Conservation (phyloP, 1,140 invertebrate genomes). For the Nylanderia fulva region DNA sequence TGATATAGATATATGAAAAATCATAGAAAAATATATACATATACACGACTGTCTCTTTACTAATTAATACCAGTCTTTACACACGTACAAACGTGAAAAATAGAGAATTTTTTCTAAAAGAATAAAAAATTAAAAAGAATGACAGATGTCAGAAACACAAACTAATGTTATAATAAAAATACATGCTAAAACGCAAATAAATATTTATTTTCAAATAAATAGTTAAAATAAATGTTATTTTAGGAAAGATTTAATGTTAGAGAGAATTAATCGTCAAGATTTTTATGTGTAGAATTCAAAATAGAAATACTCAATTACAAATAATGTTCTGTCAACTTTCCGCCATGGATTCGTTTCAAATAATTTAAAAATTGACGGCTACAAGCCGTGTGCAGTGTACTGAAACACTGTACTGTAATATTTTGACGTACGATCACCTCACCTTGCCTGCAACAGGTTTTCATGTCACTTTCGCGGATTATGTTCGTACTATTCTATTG, state of each 20-base stretch:
- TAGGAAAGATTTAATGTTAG: background rate
- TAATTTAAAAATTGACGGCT: background rate
- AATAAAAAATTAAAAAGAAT: background rate
- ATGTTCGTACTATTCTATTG: slow-evolving; percentile 51
- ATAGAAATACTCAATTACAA: background rate
- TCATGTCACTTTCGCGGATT: slow-evolving; percentile 44
- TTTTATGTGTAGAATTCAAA: background rate
- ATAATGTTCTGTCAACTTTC: background rate
- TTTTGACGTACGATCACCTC: slow-evolving; percentile 38
- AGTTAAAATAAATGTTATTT: slow-evolving; percentile 2
- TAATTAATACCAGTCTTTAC: background rate
- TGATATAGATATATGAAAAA: background rate
- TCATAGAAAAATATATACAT: no score
- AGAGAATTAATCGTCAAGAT: background rate
- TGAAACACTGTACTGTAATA: background rate
- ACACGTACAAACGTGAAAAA: background rate
- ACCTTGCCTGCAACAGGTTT: slow-evolving; percentile 47
- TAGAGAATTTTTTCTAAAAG: background rate
- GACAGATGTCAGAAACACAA: background rate
- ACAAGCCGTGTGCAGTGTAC: background rate
- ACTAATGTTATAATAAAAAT: background rate
- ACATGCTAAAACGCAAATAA: background rate
- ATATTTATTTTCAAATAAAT: background rate
- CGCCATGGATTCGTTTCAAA: slow-evolving; percentile 7
- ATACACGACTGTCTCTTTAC: no score